phyloP scores from a whole-genome alignment of 2,797 vertebrate genomes.

The Onychomys leucogaster region DNA sequence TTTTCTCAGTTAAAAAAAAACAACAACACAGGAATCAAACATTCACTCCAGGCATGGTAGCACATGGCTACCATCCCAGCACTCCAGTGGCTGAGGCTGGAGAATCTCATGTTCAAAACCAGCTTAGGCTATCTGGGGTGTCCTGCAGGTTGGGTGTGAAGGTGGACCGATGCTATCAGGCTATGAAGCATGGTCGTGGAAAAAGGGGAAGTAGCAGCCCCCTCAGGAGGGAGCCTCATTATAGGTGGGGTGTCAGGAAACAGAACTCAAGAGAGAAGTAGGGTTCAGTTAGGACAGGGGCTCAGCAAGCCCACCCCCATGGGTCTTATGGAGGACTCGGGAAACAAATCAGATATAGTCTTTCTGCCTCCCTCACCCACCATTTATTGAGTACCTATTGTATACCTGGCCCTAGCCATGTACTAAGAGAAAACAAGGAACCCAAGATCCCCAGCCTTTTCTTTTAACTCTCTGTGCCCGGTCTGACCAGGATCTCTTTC shows the following conservation, averaged over 20 bases:
- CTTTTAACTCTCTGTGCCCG: not conserved
- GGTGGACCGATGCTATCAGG: not conserved
- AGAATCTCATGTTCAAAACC: not conserved
- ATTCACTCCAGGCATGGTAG: not conserved
- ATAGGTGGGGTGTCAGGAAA: not conserved
- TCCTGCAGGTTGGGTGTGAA: not conserved
- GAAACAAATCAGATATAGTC: not conserved
- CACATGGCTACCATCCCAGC: not conserved
- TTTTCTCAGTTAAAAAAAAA: not conserved
- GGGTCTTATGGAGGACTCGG: not conserved
- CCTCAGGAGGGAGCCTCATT: not conserved
- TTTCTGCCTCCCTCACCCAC: not conserved
- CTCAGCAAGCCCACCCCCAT: not conserved
- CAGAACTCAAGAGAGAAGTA: not conserved
- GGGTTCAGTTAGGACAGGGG: not conserved
- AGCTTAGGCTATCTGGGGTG: not conserved
- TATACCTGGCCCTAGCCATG: not conserved
- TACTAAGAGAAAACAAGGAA: not conserved
- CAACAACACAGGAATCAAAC: not conserved
- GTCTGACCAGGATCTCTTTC: not conserved
- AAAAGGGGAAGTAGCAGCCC: not conserved
- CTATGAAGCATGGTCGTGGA: not conserved
- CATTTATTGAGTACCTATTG: not conserved
- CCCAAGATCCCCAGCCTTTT: not conserved
- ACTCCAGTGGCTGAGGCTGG: not conserved